Percentiles rank a stretch among this genome's conserved stretches.
phyloP scores from a whole-genome alignment of 2,113 vertebrate genomes.

The Platysteira castanea region DNA sequence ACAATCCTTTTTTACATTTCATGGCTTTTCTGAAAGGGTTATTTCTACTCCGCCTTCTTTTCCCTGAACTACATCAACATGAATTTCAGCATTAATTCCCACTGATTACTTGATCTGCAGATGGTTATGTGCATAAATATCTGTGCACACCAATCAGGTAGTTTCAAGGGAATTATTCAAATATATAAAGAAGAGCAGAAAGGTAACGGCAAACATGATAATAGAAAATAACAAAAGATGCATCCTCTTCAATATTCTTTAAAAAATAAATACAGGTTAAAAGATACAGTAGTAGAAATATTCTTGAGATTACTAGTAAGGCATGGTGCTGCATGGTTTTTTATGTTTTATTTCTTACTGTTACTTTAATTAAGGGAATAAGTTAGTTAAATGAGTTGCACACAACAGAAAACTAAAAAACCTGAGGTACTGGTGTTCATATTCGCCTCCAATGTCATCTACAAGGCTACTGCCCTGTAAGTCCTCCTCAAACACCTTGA shows the following conservation, averaged over 20 bases:
- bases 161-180: not conserved
- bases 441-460: not conserved
- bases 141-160: not conserved
- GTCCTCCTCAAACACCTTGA: not conserved
- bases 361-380: not conserved
- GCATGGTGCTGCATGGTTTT: not conserved
- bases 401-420: not conserved
- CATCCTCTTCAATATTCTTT: not conserved
- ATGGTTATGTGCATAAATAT: not conserved
- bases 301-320: not conserved
- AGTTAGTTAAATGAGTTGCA: not conserved
- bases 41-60: not conserved
- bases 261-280: not conserved
- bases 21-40: not conserved
- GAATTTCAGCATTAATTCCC: constrained; percentile 4
- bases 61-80: not conserved
- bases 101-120: not conserved
- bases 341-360: not conserved
- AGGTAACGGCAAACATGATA: not conserved
- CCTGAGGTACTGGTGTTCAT: not conserved
- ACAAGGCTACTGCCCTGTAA: not conserved
- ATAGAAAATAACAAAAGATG: not conserved
- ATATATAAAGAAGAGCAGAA: not conserved
- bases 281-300: not conserved
- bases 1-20: not conserved